phyloP scores from a whole-genome alignment of 1,140 invertebrate species.

The Atta cephalotes region DNA sequence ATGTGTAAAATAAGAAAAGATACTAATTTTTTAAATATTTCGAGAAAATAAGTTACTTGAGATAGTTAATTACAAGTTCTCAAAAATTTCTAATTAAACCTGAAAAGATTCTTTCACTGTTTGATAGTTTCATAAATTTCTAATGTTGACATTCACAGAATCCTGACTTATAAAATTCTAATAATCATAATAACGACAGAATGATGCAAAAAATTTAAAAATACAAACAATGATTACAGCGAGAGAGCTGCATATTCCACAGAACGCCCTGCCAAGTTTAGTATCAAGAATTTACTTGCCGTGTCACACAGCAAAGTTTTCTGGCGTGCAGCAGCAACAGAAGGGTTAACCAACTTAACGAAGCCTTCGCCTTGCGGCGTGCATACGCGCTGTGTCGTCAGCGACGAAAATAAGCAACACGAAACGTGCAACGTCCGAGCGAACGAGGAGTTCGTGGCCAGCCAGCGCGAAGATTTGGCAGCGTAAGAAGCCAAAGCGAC shows the following conservation, averaged over 20 bases:
- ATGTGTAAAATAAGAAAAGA: no score
- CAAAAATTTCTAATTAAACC: no score
- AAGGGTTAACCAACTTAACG: slow-evolving; percentile 60
- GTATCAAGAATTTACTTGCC: neutral
- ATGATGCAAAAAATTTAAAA: neutral
- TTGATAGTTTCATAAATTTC: no score
- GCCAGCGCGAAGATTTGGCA: slow-evolving; percentile 50
- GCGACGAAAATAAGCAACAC: slow-evolving; percentile 62
- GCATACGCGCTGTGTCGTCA: slow-evolving; percentile 45
- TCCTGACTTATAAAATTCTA: neutral
- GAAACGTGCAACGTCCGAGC: slow-evolving; percentile 58
- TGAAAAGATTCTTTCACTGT: no score
- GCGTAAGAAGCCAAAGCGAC: neutral
- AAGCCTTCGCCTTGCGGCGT: slow-evolving; percentile 47
- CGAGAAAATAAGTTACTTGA: neutral
- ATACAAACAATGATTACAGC: neutral
- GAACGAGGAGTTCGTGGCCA: slow-evolving; percentile 20
- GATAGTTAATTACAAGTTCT: neutral
- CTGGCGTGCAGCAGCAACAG: neutral
- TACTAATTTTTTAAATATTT: neutral
- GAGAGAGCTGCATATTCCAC: neutral
- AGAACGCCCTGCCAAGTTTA: slow-evolving; percentile 24
- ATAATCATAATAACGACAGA: neutral
- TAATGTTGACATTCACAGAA: neutral
- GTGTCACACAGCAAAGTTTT: slow-evolving; percentile 4